Base-by-base conservation (phyloP, 2,113 vertebrate species). In the Rynchops niger region DNA sequence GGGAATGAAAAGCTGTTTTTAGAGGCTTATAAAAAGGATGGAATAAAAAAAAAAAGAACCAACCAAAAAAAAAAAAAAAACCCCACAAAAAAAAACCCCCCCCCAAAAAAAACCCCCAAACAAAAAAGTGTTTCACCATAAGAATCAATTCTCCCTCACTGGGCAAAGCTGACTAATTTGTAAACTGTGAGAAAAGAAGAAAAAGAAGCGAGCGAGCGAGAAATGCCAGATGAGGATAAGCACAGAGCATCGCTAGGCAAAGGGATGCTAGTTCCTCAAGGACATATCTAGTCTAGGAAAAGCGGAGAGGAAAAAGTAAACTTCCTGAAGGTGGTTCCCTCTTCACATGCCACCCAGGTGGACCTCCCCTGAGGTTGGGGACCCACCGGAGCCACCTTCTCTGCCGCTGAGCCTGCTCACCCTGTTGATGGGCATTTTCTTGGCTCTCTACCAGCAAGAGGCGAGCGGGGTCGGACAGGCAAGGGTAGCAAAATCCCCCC, bases 381-480 rank as follows among this genome's bases (percentile, higher is more conserved):
- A 40, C 9, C 3, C 32, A 11, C 29, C 29, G n/a, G 12, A 53
- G 30, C 7, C 63, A 65, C 9, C 8, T 8, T 42, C 15, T 12
- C n/a, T 4, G 1, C 13, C 0, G 0, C 53, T n/a, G 20, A 67
- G 12, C 29, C n/a, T 36, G 32, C 63, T 27, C 40, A 90, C 92
- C 83, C 90, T 94, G 22, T 94, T 92, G 14, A 97, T 94, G 40
- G 93, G 89, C 12, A 96, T 88, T 32, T 95, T 97, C 65, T 90
- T 94, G 52, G 90, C 83, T 29, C 22, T 80, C 97, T 97, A 78
- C 30, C 15, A 22, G 82, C 23, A 62, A 82, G 78, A 83, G 49
- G 19, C 62, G 20, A 34, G 52, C 3, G 8, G 13, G 25, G 9
- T 53, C 43, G 53, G 20, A 32, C 49, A 43, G 49, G n/a, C 26